phyloP scores from a whole-genome alignment of 1,140 invertebrate species.

The Caligus rogercresseyi region DNA sequence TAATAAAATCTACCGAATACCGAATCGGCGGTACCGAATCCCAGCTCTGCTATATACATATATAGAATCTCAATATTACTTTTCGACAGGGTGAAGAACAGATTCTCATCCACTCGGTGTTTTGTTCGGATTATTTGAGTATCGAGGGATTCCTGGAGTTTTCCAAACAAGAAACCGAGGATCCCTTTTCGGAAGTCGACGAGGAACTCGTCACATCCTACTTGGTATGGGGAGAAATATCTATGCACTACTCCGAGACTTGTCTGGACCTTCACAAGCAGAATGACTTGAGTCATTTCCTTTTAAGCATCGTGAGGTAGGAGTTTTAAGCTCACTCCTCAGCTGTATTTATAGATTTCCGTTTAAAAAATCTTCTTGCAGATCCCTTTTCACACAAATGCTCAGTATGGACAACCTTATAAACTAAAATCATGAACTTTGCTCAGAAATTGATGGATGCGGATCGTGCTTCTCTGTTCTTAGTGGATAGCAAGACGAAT shows the following conservation, averaged over 20 bases:
- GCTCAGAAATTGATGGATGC: constrained; percentile 58
- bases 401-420: constrained; percentile 61
- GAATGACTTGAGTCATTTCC: constrained; percentile 46
- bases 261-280: constrained; percentile 44
- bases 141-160: constrained; percentile 36
- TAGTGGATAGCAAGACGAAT: constrained; percentile 46
- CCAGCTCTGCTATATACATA: too few species aligned
- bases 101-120: background rate
- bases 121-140: background rate
- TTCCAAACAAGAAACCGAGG: constrained; percentile 27
- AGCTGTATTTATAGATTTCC: background rate
- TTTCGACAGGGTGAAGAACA: background rate
- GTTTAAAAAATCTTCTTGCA: constrained; percentile 25
- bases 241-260: constrained; percentile 40
- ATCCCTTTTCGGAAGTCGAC: constrained; percentile 42
- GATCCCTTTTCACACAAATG: constrained; percentile 59
- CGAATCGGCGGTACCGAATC: too few species aligned
- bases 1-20: too few species aligned
- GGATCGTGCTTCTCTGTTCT: constrained; percentile 56
- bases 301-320: constrained; percentile 51
- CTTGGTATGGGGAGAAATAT: constrained; percentile 43
- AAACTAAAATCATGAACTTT: constrained; percentile 62
- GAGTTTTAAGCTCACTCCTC: constrained; percentile 22
- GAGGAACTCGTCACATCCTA: constrained; percentile 44
- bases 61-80: too few species aligned